These are phyloP conservation scores for Oreochromis aureus DNA, from an alignment of 2,113 vertebrate species.

Conservation along the genomic window DNA sequence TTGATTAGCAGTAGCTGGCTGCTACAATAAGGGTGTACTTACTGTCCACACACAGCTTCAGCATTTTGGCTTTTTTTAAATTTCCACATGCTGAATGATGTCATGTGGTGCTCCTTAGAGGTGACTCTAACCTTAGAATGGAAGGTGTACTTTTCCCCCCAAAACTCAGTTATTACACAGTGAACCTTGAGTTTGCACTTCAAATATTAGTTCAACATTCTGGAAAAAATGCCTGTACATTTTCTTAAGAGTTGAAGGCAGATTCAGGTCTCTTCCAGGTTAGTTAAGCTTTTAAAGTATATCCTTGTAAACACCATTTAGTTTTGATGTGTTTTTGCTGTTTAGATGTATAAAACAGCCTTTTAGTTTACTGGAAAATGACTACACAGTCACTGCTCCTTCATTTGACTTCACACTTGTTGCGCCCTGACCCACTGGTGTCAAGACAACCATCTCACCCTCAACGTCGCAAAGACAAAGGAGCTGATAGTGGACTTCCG, in stretches of 20 bases:
- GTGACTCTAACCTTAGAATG: accelerated
- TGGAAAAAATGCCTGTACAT: not conserved
- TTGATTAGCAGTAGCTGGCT: not conserved
- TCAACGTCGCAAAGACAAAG: too few species aligned
- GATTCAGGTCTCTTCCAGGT: not conserved
- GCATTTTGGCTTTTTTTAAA: not conserved
- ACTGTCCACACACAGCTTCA: not conserved
- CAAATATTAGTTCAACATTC: not conserved
- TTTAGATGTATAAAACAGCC: not conserved
- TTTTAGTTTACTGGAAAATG: not conserved
- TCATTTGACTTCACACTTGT: not conserved
- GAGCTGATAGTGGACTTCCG: too few species aligned
- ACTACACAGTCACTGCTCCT: not conserved
- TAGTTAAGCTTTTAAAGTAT: not conserved
- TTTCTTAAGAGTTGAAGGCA: not conserved
- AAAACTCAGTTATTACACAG: not conserved
- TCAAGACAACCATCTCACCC: too few species aligned
- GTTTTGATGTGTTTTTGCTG: not conserved
- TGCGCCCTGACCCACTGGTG: too few species aligned
- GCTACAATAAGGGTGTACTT: not conserved
- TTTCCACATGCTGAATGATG: not conserved
- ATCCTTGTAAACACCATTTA: not conserved
- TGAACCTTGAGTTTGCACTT: not conserved
- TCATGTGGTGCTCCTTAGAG: not conserved
- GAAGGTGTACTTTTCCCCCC: not conserved